phyloP scores from a whole-genome alignment of 2,113 vertebrate species.

The Cebus imitator region DNA sequence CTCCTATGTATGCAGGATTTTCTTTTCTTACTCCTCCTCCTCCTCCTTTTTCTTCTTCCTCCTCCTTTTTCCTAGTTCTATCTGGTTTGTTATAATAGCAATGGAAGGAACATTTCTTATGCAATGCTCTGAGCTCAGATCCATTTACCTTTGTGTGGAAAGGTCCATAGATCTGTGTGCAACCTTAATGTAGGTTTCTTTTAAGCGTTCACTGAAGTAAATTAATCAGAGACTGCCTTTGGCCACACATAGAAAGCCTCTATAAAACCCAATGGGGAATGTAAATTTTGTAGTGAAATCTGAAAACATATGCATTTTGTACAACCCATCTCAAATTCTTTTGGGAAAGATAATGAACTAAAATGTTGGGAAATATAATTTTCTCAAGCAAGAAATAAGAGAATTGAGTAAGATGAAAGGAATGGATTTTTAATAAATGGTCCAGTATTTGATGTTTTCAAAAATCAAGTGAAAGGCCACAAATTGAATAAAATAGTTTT shows the following conservation, averaged over 20 bases:
- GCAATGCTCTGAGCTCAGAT: neutral
- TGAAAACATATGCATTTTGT: slow-evolving; percentile 7
- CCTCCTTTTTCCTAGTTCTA: neutral
- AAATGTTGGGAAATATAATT: slow-evolving; percentile 25
- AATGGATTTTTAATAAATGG: slow-evolving; percentile 32
- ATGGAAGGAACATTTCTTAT: neutral
- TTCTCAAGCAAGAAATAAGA: slow-evolving; percentile 28
- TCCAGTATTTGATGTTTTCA: slow-evolving; percentile 42
- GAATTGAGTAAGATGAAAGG: neutral
- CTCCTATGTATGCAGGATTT: neutral
- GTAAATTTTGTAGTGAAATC: neutral
- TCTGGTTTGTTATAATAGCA: neutral
- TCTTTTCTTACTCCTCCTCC: neutral
- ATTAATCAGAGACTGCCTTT: neutral
- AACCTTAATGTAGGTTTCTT: neutral
- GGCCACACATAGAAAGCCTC: neutral
- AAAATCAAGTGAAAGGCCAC: slow-evolving; percentile 68
- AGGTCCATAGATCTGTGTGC: neutral
- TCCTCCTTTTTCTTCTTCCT: neutral
- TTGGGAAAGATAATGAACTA: slow-evolving; percentile 48
- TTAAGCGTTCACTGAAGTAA: neutral
- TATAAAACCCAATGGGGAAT: slow-evolving; percentile 12
- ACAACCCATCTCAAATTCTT: neutral
- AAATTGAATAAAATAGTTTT: slow-evolving; percentile 68
- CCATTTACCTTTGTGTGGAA: neutral